Evolutionary conservation across 2,888 invertebrate genomes (phyloP), one percentile per base, ranked within the genome.

Genomic region (Deilephila elpenor): DNA sequence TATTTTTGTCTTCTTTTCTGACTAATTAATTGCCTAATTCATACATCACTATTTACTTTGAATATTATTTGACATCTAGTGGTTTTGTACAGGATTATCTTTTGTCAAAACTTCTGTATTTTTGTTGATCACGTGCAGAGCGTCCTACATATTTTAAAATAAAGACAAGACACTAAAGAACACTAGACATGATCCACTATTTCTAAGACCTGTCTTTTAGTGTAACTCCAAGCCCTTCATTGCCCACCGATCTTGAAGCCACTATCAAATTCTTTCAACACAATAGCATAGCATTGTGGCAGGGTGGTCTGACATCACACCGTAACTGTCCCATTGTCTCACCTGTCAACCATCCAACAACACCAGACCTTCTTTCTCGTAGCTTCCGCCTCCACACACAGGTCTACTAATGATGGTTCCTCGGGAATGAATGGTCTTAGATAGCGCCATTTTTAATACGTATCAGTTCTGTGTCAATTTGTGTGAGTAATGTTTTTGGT

Each of bases 301-400:
- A 83, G 84, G 94, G 94, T 93, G 94, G 94, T 93, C 93, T 83
- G 79, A 79, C 90, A 87, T 93, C 93, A 93, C 87, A 90, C 88
- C 80, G 82, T 93, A 93, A 93, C 89, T 93, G 93, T 88, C 86
- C 93, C 84, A 94, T 94, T 94, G 94, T 94, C 91, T 92, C 84
- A 92, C 92, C 34, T 59, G 72, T 73, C 64, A 62, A n/a, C 71
- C 7, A n/a, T 62, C 34, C 37, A 34, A 19, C 0, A 4, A n/a
- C 20, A 25, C 25, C 67, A 25, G 51, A 67, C 44, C 67, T 5
- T 44, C 51, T 6, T 71, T 61, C 8, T n/a, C 14, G 61, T 61
- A n/a, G 32, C 17, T 53, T 17, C 51, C 29, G 25, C 29, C n/a
- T 6, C 19, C 19, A 29, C 11, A 17, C 19, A 6, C 32, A 62